Conservation (phyloP, 2,797 vertebrate genomes). For the Dendrocincla tyrannina region DNA sequence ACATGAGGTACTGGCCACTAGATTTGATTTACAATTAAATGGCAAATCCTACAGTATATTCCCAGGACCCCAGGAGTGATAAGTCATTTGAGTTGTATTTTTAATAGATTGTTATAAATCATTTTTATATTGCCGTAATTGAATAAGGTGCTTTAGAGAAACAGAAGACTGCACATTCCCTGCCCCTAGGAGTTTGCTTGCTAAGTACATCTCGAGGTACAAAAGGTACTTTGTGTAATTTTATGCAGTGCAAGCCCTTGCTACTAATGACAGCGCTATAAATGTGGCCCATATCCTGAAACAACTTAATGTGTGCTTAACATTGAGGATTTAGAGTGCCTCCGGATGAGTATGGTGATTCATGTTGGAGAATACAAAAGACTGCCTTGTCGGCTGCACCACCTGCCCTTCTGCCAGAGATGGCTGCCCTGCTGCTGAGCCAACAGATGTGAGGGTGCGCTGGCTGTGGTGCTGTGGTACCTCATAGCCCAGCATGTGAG, state of each 20-base stretch:
- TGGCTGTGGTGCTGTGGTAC: not conserved
- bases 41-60: conserved; percentile 35
- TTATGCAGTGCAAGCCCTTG: conserved; percentile 53
- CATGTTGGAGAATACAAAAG: not conserved
- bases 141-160: conserved; percentile 57
- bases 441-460: not conserved
- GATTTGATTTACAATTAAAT: conserved; percentile 46
- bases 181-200: conserved; percentile 56
- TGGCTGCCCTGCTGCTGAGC: not conserved
- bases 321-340: not conserved
- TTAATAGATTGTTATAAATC: conserved; percentile 64
- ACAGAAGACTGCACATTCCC: conserved; percentile 42
- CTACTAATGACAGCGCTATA: conserved; percentile 47
- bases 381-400: not conserved
- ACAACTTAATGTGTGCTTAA: conserved; percentile 52
- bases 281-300: conserved; percentile 51
- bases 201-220: conserved; percentile 56
- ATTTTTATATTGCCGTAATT: conserved; percentile 59
- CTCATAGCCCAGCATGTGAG: not conserved
- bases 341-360: not conserved
- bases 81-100: conserved; percentile 54
- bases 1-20: not conserved
- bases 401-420: not conserved
- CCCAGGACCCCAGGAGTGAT: conserved; percentile 25
- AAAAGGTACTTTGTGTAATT: conserved; percentile 62